Percentiles rank a stretch among this genome's conserved stretches.
Evolutionary conservation across 2,797 vertebrate genomes (phyloP).

Genomic region (Petrocephalus sullivani): DNA sequence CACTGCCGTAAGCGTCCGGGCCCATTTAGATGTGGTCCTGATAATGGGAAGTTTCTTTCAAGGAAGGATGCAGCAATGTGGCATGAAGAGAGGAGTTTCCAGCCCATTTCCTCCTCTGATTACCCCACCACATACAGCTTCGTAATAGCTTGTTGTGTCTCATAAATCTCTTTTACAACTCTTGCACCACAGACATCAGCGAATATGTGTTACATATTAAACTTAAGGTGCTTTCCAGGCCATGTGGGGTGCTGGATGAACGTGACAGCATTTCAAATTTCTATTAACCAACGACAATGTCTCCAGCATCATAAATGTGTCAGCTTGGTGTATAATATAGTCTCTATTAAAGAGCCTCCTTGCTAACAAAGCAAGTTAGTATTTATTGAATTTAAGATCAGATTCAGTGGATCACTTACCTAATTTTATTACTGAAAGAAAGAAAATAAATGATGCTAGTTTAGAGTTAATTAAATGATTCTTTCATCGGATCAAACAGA

Average conservation of each 20-base stretch:
- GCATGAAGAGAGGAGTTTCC: slow-evolving; percentile 76
- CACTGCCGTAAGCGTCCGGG: slow-evolving; percentile 43
- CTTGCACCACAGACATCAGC: slow-evolving; percentile 51
- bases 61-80: slow-evolving; percentile 76
- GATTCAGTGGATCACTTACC: not conserved
- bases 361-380: not conserved
- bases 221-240: slow-evolving; percentile 45
- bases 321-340: not conserved
- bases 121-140: slow-evolving; percentile 68
- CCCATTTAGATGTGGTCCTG: slow-evolving; percentile 61
- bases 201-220: slow-evolving; percentile 60
- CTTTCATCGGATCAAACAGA: not conserved
- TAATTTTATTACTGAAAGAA: slow-evolving; percentile 5
- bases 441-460: not conserved
- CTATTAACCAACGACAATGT: slow-evolving; percentile 5
- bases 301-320: slow-evolving; percentile 34
- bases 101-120: slow-evolving; percentile 74
- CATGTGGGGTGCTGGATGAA: slow-evolving; percentile 27
- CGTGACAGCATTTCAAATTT: slow-evolving; percentile 27
- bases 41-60: slow-evolving; percentile 66
- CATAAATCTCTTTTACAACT: slow-evolving; percentile 68
- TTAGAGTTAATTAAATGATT: not conserved
- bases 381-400: not conserved
- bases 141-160: slow-evolving; percentile 73
- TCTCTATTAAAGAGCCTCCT: not conserved